Conservation (phyloP, 2,113 vertebrate genomes). For the Gadus chalcogrammus region DNA sequence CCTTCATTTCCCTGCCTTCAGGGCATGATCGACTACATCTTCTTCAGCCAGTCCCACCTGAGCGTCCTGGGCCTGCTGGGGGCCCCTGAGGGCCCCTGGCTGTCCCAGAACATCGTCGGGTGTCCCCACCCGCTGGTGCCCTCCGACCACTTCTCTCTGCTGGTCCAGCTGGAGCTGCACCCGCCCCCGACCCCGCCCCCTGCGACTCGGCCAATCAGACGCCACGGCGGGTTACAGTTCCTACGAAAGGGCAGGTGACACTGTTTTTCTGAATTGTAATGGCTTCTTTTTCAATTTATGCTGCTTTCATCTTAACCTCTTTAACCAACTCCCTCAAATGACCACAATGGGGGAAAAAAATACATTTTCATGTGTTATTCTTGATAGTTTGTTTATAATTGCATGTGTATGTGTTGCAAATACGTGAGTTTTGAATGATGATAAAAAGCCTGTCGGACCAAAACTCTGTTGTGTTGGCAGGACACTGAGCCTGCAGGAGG, state of each 20-base stretch:
- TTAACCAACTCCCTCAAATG: too few species aligned
- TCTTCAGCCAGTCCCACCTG: conserved; percentile 80
- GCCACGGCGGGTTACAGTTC: neutral
- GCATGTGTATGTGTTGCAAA: too few species aligned
- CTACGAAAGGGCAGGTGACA: neutral
- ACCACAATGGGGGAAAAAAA: too few species aligned
- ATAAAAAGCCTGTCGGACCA: too few species aligned
- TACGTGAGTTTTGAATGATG: too few species aligned
- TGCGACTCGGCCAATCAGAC: neutral
- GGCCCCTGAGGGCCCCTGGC: conserved; percentile 89
- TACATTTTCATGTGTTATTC: too few species aligned
- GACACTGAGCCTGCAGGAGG: too few species aligned
- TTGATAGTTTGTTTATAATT: too few species aligned
- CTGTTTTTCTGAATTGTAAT: neutral
- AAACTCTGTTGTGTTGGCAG: too few species aligned
- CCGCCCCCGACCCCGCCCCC: conserved; percentile 78
- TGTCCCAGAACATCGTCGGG: conserved; percentile 89
- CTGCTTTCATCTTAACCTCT: too few species aligned
- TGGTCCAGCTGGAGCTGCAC: conserved; percentile 88
- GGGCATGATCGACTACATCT: conserved; percentile 3
- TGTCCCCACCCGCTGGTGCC: conserved; percentile 91
- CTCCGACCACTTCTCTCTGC: conserved; percentile 92
- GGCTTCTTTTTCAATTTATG: too few species aligned
- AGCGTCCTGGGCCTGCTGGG: conserved; percentile 87
- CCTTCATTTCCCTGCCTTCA: neutral